Conservation (phyloP, 2,113 vertebrate species). For the Aptenodytes forsteri region DNA sequence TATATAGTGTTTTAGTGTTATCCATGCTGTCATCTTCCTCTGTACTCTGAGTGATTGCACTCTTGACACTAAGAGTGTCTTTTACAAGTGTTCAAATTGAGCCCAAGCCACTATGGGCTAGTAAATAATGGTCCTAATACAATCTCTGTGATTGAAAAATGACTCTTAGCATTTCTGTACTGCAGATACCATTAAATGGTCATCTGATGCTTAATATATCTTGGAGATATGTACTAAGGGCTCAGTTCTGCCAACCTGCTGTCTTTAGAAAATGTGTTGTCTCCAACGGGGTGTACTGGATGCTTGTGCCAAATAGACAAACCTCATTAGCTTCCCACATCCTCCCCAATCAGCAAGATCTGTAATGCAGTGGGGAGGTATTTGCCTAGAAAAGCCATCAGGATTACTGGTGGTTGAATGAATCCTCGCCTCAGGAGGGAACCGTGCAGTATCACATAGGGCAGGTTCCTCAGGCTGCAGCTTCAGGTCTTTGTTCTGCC, state of each 20-base stretch:
- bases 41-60: background rate
- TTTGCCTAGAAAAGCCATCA: background rate
- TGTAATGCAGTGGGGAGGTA: background rate
- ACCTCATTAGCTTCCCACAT: background rate
- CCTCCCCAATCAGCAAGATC: background rate
- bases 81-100: background rate
- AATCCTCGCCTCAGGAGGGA: background rate
- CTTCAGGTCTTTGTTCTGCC: background rate
- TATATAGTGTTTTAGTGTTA: background rate
- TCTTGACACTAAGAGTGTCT: background rate
- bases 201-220: background rate
- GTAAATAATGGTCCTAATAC: background rate
- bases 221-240: background rate
- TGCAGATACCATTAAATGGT: background rate
- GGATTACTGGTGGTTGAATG: background rate
- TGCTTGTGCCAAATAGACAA: background rate
- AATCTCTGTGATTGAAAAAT: background rate
- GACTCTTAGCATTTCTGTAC: background rate
- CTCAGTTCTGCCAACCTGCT: background rate
- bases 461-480: background rate
- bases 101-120: background rate
- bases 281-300: background rate
- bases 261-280: background rate
- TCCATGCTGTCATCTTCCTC: background rate
- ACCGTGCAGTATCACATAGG: rapidly evolving